Percentiles rank a stretch among this genome's conserved stretches.
phyloP scores from a whole-genome alignment of 2,888 invertebrate genomes.

The Sarcophaga caerulescens region DNA sequence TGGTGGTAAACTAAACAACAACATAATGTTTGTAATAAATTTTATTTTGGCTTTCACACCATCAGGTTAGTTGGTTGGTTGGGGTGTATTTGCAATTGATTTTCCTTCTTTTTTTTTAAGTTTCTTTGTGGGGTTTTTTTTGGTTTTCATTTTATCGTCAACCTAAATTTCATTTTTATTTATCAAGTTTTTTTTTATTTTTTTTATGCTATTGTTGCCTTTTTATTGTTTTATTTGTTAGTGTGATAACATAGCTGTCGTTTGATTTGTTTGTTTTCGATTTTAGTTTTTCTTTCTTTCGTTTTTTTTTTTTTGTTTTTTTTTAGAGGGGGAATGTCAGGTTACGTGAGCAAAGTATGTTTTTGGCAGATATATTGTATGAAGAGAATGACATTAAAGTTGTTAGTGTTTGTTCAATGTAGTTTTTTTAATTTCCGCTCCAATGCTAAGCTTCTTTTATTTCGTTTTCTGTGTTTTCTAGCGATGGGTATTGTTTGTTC shows the following conservation, averaged over 20 bases:
- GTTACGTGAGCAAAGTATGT: not conserved
- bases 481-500: not conserved
- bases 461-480: constrained; percentile 8
- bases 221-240: not conserved
- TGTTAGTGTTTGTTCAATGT: constrained; percentile 18
- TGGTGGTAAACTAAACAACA: no score
- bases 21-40: no score
- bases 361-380: not conserved
- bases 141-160: constrained; percentile 30
- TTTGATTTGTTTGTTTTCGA: constrained; percentile 24
- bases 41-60: no score
- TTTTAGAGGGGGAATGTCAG: not conserved
- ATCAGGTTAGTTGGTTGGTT: not conserved
- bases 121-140: not conserved
- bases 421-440: constrained; percentile 61
- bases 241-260: constrained; percentile 2
- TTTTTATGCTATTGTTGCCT: not conserved
- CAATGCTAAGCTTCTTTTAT: constrained; percentile 35
- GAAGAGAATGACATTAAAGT: not conserved
- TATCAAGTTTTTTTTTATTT: not conserved
- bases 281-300: constrained; percentile 24
- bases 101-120: not conserved
- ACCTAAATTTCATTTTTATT: constrained; percentile 34
- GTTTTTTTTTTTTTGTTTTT: not conserved
- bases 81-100: not conserved